Conservation (phyloP, 2,113 vertebrate species). For the Monopterus albus region DNA sequence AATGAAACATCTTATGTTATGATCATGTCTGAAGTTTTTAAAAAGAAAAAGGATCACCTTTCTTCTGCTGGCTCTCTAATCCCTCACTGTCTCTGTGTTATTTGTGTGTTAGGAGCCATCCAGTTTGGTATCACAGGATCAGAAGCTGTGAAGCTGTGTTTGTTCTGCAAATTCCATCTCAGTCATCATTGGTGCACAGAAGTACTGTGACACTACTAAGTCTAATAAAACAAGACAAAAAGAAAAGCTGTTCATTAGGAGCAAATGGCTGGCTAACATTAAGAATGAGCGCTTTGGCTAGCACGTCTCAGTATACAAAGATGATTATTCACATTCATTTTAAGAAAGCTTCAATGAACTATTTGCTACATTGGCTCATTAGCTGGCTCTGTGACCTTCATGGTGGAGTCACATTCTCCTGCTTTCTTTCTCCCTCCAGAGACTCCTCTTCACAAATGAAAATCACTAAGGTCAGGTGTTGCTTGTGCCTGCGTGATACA, state of each 20-base stretch:
- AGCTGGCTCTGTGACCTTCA: constrained; percentile 50
- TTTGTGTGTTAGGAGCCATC: constrained; percentile 36
- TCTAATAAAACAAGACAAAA: background rate
- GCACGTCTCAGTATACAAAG: background rate
- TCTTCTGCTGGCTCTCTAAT: constrained; percentile 10
- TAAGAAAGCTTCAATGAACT: constrained; percentile 12
- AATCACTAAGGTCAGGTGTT: constrained; percentile 52
- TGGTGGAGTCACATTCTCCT: constrained; percentile 18
- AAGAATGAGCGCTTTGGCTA: background rate
- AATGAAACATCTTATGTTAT: constrained; percentile 36
- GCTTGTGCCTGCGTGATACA: constrained; percentile 8
- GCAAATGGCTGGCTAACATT: background rate
- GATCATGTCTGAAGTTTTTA: constrained; percentile 36
- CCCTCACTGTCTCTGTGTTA: background rate
- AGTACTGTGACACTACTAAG: background rate
- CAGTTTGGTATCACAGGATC: background rate
- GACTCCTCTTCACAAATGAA: constrained; percentile 46
- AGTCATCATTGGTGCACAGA: background rate
- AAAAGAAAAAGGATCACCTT: constrained; percentile 19
- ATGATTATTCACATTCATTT: constrained; percentile 18
- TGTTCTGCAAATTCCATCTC: constrained; percentile 22
- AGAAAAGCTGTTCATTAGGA: background rate
- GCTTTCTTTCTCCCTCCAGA: constrained; percentile 27
- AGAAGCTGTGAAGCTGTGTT: constrained; percentile 29
- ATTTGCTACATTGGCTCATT: constrained; percentile 47